Conservation (phyloP, 2,888 invertebrate species). For the Palloptera scutellata region DNA sequence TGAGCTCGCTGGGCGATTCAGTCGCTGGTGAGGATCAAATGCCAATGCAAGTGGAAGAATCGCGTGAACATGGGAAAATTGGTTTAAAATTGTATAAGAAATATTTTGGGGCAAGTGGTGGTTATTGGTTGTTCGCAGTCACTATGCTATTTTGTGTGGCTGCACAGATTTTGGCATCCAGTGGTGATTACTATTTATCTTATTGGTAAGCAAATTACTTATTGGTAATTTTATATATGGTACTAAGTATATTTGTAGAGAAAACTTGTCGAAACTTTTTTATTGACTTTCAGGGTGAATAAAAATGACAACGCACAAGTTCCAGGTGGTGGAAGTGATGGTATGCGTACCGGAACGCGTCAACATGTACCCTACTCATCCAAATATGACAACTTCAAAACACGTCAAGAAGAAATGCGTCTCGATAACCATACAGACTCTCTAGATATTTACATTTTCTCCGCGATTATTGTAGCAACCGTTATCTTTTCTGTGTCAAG, state of each 20-base stretch:
- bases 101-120: slow-evolving; percentile 77
- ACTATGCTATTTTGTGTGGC: slow-evolving; percentile 72
- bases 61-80: slow-evolving; percentile 71
- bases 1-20: slow-evolving; percentile 68
- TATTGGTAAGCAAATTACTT: slow-evolving; percentile 76
- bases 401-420: slow-evolving; percentile 6
- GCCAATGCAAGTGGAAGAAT: slow-evolving; percentile 67
- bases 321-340: background rate
- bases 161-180: slow-evolving; percentile 76
- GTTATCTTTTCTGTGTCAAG: slow-evolving; percentile 61
- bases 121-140: slow-evolving; percentile 68
- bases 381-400: background rate
- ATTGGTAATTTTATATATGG: background rate
- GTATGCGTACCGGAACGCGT: background rate
- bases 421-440: slow-evolving; percentile 46
- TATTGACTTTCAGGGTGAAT: slow-evolving; percentile 50
- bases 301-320: slow-evolving; percentile 45
- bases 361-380: background rate
- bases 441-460: slow-evolving; percentile 66
- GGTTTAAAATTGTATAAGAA: slow-evolving; percentile 70
- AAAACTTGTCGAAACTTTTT: background rate
- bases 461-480: slow-evolving; percentile 64
- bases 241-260: background rate
- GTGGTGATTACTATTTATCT: slow-evolving; percentile 81
- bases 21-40: slow-evolving; percentile 62